Evolutionary conservation across 2,888 invertebrate genomes (phyloP), one percentile per base, ranked within the genome.

Genomic region (Plebejus anna): DNA sequence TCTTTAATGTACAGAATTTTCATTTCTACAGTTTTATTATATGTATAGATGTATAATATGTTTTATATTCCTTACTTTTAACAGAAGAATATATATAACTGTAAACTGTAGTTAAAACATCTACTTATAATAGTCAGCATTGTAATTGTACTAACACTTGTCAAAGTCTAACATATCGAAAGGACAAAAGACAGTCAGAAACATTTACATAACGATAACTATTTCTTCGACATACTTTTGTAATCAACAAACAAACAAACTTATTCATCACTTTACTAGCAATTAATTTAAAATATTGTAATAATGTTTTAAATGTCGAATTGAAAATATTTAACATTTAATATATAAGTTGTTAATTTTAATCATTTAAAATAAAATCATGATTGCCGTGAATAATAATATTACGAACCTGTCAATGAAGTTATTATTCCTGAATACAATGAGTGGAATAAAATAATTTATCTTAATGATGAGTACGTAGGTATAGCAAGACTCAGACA

Each of bases 241-340:
- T 36, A 66, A 66, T 66, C 32, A 13, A 66, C 66, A 4, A 32
- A 32, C 32, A 36, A 66, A 66, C 66, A 66, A 66, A 36, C 16
- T 36, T 5, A 5, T 66, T 66, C 5, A 66, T 66, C 36, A 66
- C 66, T 66, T 66, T 13, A 13, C 66, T 13, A 66, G 66, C 32
- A 66, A 36, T 32, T 32, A 66, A 66, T 66, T 66, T 66, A 11
- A 28, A 61, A 28, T 66, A 32, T 32, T 5, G 5, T 66, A 32
- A 66, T 32, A 66, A 32, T 13, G 32, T 59, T 59, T 59, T 28
- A 66, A 66, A 32, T 11, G 32, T 13, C 16, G 3, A 0, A 13
- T 6, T 66, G 13, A 5, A 66, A 66, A 66, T 66, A 66, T 66
- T 66, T 66, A 66, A 66, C 66, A 66, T 28, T 61, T 28, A 61